Conservation (phyloP, 2,888 invertebrate species). For the Mythimna impura region DNA sequence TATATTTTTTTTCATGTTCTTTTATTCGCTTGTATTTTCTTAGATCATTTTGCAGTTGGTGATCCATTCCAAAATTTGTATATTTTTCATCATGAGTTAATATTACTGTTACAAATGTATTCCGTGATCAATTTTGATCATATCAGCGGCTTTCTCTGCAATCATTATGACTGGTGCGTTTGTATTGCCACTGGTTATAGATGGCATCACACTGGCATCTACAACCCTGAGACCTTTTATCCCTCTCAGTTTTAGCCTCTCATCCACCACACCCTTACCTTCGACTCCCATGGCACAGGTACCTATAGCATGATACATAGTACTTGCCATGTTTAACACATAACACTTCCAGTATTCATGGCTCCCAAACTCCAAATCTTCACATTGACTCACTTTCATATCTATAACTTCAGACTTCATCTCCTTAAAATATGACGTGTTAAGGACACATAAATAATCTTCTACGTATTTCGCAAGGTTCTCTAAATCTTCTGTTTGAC, state of each 20-base stretch:
- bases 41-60: neutral
- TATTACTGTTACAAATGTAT: slow-evolving; percentile 6
- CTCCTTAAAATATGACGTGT: slow-evolving; percentile 69
- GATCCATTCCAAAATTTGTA: neutral
- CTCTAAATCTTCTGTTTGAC: slow-evolving; percentile 68
- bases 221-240: slow-evolving; percentile 92
- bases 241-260: slow-evolving; percentile 85
- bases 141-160: slow-evolving; percentile 95
- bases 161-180: slow-evolving; percentile 96
- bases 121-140: slow-evolving; percentile 94
- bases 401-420: slow-evolving; percentile 66
- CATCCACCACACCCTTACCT: slow-evolving; percentile 75
- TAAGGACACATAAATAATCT: slow-evolving; percentile 64
- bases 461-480: slow-evolving; percentile 63
- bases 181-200: slow-evolving; percentile 94
- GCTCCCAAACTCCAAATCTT: slow-evolving; percentile 59
- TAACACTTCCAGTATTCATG: slow-evolving; percentile 77
- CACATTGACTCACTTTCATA: slow-evolving; percentile 66
- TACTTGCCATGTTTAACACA: slow-evolving; percentile 83
- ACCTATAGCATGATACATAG: slow-evolving; percentile 89
- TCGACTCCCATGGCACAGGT: slow-evolving; percentile 78
- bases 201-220: slow-evolving; percentile 96
- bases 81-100: neutral
- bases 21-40: neutral
- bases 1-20: too few relatives aligned